Base-by-base conservation (phyloP, 2,113 vertebrate genomes). In the Hydropotes inermis region DNA sequence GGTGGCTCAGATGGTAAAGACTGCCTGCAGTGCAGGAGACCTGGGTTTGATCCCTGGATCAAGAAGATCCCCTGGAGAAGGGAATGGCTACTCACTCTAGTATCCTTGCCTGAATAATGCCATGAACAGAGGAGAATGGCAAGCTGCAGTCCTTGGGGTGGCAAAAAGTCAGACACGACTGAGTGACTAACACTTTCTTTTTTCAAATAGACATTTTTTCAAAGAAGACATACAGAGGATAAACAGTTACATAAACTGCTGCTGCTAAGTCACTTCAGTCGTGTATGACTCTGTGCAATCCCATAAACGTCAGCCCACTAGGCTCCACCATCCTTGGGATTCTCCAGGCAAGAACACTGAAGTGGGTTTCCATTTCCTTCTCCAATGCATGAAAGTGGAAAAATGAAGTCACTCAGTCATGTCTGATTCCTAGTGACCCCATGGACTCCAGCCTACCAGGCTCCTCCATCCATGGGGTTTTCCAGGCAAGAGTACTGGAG, bases 391-490 rank as follows among this genome's bases (percentile, higher is more conserved):
- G 60, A 61, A 61, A 33, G 60, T 30, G 28, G 33, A 61, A 61
- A 33, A 33, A 15, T 61, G 60, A 33, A 61, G 28, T 33, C 1
- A 0, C 30, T 61, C 14, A 33, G 60, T 33, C 15, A 30, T 61
- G 14, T 61, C 14, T 0, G 0, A 61, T 14, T 61, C 60, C 6
- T 33, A 61, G 30, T 0, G 6, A 33, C 14, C 60, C 60, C 60
- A 16, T 61, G 60, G 30, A 33, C 60, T 61, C 28, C 1, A 1
- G 60, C 14, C 6, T 33, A 61, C 13, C 28, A 61, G 14, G 28
- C 60, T 33, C 14, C 60, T 61, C 28, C 2, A 30, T 7, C 60
- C 14, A 33, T 33, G 6, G 60, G 60, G 33, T 33, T 33, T 3
- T 61, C 14, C 60, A 61, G 30, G 60, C 14, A 61, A 61, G 14